Evolutionary conservation across 1,140 invertebrate species (phyloP).

Genomic region (Ceratina australensis): DNA sequence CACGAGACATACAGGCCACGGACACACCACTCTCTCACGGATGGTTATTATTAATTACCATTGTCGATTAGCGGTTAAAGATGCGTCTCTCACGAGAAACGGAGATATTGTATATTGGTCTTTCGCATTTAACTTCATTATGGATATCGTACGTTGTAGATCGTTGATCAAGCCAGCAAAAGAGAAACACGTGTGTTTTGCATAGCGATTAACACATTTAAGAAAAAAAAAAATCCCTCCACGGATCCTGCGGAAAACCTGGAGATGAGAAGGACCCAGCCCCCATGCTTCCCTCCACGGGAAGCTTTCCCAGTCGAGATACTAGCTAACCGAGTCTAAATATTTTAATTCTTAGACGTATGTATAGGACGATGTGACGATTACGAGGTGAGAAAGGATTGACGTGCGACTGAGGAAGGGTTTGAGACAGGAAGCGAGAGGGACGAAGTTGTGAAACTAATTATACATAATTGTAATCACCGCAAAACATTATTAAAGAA

Average conservation of each 20-base stretch:
- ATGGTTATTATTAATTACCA: conserved; percentile 60
- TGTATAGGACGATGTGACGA: conserved; percentile 1
- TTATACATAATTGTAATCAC: conserved; percentile 65
- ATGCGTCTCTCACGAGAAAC: conserved; percentile 30
- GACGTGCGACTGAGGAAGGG: not conserved
- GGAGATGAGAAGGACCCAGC: not conserved
- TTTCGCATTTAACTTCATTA: conserved; percentile 62
- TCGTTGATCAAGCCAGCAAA: conserved; percentile 35
- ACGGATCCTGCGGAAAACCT: conserved; percentile 27
- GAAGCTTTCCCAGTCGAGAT: conserved; percentile 33
- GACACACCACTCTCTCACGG: conserved; percentile 27
- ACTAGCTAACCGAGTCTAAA: conserved; percentile 72
- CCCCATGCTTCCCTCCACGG: conserved; percentile 1
- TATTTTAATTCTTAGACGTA: conserved; percentile 71
- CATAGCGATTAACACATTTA: conserved; percentile 54
- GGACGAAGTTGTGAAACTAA: conserved; percentile 46
- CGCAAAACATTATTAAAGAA: conserved; percentile 68
- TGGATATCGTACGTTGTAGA: conserved; percentile 60
- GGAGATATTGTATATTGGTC: conserved; percentile 4
- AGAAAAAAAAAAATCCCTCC: conserved; percentile 54
- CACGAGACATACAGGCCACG: conserved; percentile 1
- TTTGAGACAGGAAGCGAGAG: not conserved
- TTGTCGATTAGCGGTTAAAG: conserved; percentile 75
- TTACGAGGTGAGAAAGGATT: not conserved
- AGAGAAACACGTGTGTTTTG: conserved; percentile 26